A percentile compares a stretch with the other conserved stretches of the same genome.
Evolutionary conservation across 2,888 invertebrate genomes (phyloP).

Genomic region (Volucella zonaria): DNA sequence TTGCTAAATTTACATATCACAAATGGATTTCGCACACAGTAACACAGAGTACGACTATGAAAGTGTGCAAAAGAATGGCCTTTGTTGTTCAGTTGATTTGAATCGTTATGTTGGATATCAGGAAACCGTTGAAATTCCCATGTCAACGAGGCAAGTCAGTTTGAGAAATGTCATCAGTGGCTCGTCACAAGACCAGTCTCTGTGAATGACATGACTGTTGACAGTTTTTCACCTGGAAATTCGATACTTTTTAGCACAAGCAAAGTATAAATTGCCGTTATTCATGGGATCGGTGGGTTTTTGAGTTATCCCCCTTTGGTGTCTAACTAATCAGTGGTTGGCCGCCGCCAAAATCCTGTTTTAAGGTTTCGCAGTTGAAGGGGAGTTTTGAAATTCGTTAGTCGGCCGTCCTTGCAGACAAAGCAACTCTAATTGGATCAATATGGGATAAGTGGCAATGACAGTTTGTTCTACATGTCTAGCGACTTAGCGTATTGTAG

Average conservation of each 20-base stretch:
- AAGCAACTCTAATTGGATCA: slow-evolving; percentile 70
- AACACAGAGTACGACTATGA: too few species aligned
- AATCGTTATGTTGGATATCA: slow-evolving; percentile 42
- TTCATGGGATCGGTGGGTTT: slow-evolving; percentile 43
- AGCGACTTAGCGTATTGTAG: slow-evolving; percentile 45
- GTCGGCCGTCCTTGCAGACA: slow-evolving; percentile 63
- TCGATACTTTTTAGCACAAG: slow-evolving; percentile 63
- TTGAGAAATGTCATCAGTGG: slow-evolving; percentile 57
- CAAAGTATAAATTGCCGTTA: slow-evolving; percentile 54
- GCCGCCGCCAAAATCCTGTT: slow-evolving; percentile 58
- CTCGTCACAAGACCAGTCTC: slow-evolving; percentile 39
- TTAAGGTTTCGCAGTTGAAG: slow-evolving; percentile 56
- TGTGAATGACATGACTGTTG: slow-evolving; percentile 66
- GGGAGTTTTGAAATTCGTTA: slow-evolving; percentile 62
- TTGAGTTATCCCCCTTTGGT: slow-evolving; percentile 55
- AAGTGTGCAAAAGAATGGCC: slow-evolving; percentile 30
- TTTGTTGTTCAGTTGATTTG: slow-evolving; percentile 50
- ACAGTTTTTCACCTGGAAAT: slow-evolving; percentile 73
- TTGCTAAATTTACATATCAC: slow-evolving; percentile 67
- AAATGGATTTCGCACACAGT: slow-evolving; percentile 11
- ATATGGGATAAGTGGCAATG: slow-evolving; percentile 58
- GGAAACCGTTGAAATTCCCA: slow-evolving; percentile 70
- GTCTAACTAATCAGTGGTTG: slow-evolving; percentile 42
- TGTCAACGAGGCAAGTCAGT: slow-evolving; percentile 63
- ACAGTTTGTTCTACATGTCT: slow-evolving; percentile 47